phyloP scores from a whole-genome alignment of 2,888 invertebrate species.

The Xanthorhoe spadicearia region DNA sequence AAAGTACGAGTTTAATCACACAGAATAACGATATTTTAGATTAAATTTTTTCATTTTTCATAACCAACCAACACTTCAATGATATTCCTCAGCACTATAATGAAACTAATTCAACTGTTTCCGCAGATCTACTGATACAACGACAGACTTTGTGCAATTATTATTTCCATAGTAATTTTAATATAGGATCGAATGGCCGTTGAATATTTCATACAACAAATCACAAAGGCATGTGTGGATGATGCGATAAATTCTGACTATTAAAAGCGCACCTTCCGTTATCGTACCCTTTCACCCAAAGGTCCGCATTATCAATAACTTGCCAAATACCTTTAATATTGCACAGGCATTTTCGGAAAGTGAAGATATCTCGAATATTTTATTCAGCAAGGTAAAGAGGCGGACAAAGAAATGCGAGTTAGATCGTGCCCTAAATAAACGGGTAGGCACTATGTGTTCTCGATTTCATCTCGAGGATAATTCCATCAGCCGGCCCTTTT shows the following conservation, averaged over 20 bases:
- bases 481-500: background rate
- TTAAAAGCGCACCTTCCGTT: constrained; percentile 34
- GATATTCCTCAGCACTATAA: too few relatives aligned
- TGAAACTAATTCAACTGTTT: too few relatives aligned
- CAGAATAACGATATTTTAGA: background rate
- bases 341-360: constrained; percentile 60
- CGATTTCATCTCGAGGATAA: constrained; percentile 31
- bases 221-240: constrained; percentile 11
- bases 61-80: too few relatives aligned
- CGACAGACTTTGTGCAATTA: too few relatives aligned
- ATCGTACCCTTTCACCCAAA: constrained; percentile 46
- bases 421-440: constrained; percentile 79
- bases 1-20: background rate
- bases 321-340: constrained; percentile 67
- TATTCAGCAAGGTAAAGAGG: constrained; percentile 78
- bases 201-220: constrained; percentile 11
- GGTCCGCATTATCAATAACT: constrained; percentile 62
- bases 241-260: constrained; percentile 30
- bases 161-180: too few relatives aligned
- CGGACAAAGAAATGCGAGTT: constrained; percentile 81
- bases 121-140: too few relatives aligned
- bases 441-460: constrained; percentile 54
- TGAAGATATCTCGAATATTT: constrained; percentile 80
- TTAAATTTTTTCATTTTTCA: background rate
- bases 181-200: background rate